Evolutionary conservation across 2,113 vertebrate species (phyloP), one percentile per base, ranked within the genome.

Genomic region (Crotophaga sulcirostris): DNA sequence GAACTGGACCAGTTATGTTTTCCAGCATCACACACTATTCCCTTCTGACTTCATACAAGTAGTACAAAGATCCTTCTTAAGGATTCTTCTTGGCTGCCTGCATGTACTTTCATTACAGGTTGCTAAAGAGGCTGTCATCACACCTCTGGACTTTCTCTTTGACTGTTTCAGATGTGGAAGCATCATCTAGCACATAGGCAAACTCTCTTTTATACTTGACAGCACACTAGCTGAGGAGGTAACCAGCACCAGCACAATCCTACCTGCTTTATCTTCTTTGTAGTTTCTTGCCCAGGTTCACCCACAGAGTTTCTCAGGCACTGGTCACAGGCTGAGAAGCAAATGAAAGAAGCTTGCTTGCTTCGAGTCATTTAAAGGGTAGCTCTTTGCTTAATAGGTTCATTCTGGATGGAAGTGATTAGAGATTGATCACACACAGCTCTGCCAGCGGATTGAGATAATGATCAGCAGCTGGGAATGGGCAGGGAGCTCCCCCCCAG

Each of bases 321-420:
- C 7, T 3, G 2, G 13, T 0, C 28, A 2, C 20, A 13, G 13
- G 0, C 23, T 0, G 5, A 2, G 28, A 4, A 51, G 16, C 49
- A 51, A 36, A 20, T 8, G 0, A 1, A 4, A 11, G 1, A 0
- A 9, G 12, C 6, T 2, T 4, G 2, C 1, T 3, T 5, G 2
- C 70, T 63, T 11, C 12, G 1, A 28, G 28, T 33, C 17, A 0
- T 45, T 63, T 23, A 10, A 54, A 42, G 44, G 23, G 33, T 1
- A 16, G 15, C 29, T 68, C 40, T 15, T 7, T 7, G 13, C 40
- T 70, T 12, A 33, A 26, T 4, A 18, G n/a, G 31, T 1, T 73
- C 25, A 6, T 7, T 12, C 33, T 5, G 62, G 62, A 3, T 16
- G 56, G 3, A 19, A 6, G 75, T 13, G 33, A 31, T 75, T 2